A percentile compares a stretch with the other conserved stretches of the same genome.
Conservation (phyloP, 1,140 invertebrate genomes). For the Coboldia fuscipes region DNA sequence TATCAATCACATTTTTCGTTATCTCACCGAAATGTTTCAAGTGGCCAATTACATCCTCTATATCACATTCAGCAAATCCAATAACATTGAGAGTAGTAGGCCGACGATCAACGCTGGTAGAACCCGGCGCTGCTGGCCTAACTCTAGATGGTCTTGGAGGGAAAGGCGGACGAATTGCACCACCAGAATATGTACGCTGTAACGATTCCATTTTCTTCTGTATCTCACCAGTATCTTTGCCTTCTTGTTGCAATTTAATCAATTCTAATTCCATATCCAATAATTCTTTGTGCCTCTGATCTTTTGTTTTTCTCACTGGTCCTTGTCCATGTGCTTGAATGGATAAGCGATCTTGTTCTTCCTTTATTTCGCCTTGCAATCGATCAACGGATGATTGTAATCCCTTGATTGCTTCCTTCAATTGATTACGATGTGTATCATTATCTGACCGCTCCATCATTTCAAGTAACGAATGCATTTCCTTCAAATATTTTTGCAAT, state of each 20-base stretch:
- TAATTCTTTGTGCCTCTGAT: conserved; percentile 20
- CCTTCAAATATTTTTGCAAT: conserved; percentile 18
- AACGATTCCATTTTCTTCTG: conserved; percentile 19
- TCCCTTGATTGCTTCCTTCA: conserved; percentile 16
- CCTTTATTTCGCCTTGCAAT: conserved; percentile 16
- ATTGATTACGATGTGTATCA: conserved; percentile 13
- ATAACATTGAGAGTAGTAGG: conserved; percentile 18
- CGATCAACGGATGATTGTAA: conserved; percentile 18
- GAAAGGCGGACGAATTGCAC: conserved; percentile 1
- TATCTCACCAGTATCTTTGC: conserved; percentile 18
- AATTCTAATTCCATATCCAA: conserved; percentile 20
- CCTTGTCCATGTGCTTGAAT: conserved; percentile 10
- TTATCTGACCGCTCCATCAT: conserved; percentile 16
- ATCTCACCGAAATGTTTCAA: conserved; percentile 21
- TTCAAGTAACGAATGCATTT: conserved; percentile 18
- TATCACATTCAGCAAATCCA: conserved; percentile 17
- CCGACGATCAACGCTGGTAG: conserved; percentile 11
- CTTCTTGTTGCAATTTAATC: conserved; percentile 19
- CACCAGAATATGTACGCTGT: conserved; percentile 14
- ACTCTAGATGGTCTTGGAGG: conserved; percentile 4
- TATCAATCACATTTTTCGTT: conserved; percentile 19
- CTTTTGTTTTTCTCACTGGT: conserved; percentile 17
- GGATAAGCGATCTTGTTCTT: conserved; percentile 17
- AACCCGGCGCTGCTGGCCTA: conserved; percentile 4
- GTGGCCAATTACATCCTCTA: conserved; percentile 19